phyloP scores from a whole-genome alignment of 2,797 vertebrate genomes.

The Darevskia nairensis region DNA sequence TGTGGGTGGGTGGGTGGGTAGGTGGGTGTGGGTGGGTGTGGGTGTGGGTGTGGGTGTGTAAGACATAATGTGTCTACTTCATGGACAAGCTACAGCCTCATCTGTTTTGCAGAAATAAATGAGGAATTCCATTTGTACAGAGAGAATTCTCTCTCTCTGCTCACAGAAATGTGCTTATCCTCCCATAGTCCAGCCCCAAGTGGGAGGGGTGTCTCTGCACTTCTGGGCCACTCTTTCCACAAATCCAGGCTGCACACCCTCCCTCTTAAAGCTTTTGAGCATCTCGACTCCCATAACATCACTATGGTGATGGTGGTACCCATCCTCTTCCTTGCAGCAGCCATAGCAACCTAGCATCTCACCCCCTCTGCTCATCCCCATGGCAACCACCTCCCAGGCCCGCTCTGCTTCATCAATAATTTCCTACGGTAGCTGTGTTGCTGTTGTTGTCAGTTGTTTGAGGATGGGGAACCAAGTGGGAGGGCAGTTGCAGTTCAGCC shows the following conservation, averaged over 20 bases:
- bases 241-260: not conserved
- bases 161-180: not conserved
- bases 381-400: conserved; percentile 22
- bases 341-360: conserved; percentile 29
- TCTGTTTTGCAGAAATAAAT: not conserved
- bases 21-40: too few species aligned
- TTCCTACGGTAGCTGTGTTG: conserved; percentile 24
- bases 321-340: conserved; percentile 2
- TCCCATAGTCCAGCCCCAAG: not conserved
- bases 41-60: too few species aligned
- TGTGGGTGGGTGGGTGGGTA: too few species aligned
- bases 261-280: not conserved
- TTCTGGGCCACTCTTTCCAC: not conserved
- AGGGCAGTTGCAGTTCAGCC: conserved; percentile 2
- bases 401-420: conserved; percentile 39
- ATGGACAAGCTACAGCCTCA: not conserved
- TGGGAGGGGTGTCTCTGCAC: not conserved
- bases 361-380: conserved; percentile 5
- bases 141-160: not conserved
- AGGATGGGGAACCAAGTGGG: not conserved
- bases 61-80: not conserved
- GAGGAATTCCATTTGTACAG: not conserved
- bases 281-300: not conserved
- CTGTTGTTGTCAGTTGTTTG: conserved; percentile 16
- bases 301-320: conserved; percentile 18